phyloP scores from a whole-genome alignment of 2,113 vertebrate genomes.

The Phyllostomus discolor region DNA sequence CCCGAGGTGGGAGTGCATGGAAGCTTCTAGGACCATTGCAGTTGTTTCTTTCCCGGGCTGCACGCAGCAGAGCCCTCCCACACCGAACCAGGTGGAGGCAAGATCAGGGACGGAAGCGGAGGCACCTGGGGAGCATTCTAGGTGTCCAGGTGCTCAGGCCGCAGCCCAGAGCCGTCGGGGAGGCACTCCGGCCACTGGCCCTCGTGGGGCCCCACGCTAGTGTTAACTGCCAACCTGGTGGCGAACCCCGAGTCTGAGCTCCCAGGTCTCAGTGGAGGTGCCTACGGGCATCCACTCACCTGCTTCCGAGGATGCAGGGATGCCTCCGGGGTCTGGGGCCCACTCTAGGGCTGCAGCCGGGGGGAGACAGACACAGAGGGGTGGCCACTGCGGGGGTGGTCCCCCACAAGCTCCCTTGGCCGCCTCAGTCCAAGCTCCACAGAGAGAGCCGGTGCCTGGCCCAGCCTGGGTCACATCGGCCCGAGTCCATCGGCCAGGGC shows the following conservation, averaged over 20 bases:
- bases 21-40: neutral
- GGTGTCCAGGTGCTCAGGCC: neutral
- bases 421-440: neutral
- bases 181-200: neutral
- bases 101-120: neutral
- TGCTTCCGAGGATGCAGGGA: neutral
- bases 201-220: no score
- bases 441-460: neutral
- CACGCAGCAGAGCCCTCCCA: neutral
- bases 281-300: neutral
- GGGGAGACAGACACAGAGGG: no score
- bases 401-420: neutral
- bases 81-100: rapidly evolving
- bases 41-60: neutral
- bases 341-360: neutral
- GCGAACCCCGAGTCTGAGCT: neutral
- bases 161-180: no score
- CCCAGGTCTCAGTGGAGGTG: rapidly evolving
- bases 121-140: neutral
- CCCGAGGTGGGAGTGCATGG: neutral
- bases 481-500: neutral
- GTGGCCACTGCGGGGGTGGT: rapidly evolving
- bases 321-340: neutral
- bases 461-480: neutral
- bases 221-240: neutral